phyloP scores from a whole-genome alignment of 2,113 vertebrate genomes.

The Notothenia rossii region DNA sequence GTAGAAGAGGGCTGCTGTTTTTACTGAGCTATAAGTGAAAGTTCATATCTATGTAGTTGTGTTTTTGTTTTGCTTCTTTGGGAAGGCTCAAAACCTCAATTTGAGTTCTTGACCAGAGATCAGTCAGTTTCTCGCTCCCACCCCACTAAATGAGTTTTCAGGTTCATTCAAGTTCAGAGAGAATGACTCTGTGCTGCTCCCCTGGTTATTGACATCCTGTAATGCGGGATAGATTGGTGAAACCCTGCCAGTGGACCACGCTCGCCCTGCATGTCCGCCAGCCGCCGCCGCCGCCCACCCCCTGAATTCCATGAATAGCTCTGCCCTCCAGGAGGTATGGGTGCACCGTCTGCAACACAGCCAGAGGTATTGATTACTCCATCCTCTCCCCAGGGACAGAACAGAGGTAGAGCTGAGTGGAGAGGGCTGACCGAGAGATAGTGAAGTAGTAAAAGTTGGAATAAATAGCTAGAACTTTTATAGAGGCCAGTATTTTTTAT shows the following conservation, averaged over 20 bases:
- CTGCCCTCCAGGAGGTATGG: conserved; percentile 75
- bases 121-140: conserved; percentile 10
- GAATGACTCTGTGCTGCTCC: conserved; percentile 39
- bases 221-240: conserved; percentile 70
- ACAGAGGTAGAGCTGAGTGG: conserved; percentile 1
- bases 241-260: conserved; percentile 50
- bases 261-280: conserved; percentile 3
- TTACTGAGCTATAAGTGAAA: conserved; percentile 38
- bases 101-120: conserved; percentile 18
- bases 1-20: conserved; percentile 38
- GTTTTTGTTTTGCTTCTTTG: conserved; percentile 5
- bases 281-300: conserved; percentile 49
- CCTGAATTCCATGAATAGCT: conserved; percentile 74
- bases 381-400: conserved; percentile 37
- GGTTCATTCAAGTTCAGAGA: conserved; percentile 55
- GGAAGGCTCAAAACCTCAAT: conserved; percentile 1
- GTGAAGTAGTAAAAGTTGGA: conserved; percentile 23
- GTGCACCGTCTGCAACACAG: conserved; percentile 56
- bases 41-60: conserved; percentile 28
- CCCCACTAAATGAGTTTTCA: conserved; percentile 57
- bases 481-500: not conserved
- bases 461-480: conserved; percentile 23
- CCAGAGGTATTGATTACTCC: conserved; percentile 69
- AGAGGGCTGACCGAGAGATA: conserved; percentile 48
- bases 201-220: conserved; percentile 67